Evolutionary conservation across 2,113 vertebrate species (phyloP), one percentile per base, ranked within the genome.

Genomic region (Accipiter cooperii): DNA sequence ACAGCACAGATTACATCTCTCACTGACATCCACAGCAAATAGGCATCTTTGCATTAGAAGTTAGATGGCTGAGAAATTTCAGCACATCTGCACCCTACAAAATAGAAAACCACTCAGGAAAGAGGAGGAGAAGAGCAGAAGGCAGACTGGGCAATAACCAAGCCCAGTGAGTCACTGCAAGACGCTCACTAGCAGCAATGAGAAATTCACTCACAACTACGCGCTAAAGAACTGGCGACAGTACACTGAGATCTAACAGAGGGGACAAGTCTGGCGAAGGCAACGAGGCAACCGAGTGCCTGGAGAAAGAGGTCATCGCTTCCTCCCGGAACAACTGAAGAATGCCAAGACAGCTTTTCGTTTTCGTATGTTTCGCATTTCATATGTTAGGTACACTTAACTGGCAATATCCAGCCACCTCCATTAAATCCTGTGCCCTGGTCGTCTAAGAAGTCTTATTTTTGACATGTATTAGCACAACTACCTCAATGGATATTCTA

Each of bases 91-190:
- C 46, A 85, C 44, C 36, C 76, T 79, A 69, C 57, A 87, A 85
- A 93, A 65, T 6, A 93, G 54, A 89, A 96, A 87, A 93, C 5
- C 40, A 83, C 57, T 91, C 74, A 51, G 91, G 87, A 96, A 94
- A 87, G 91, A 96, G 81, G 61, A 92, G 91, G 91, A 96, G 70
- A 66, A 86, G 44, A 96, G 69, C 96, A 97, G 93, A 93, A 96
- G 81, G 96, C 84, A 93, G 84, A 89, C 91, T 73, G 78, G 93
- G 89, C 96, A 96, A 82, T 79, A 96, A 91, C 38, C 17, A 76
- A 91, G 51, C 57, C 74, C 87, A 83, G 28, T 96, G 96, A 97
- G 87, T 97, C 95, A 97, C 87, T 55, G 38, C 47, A 84, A 96
- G 80, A 73, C 10, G 2, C 54, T 82, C 78, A 71, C 18, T 36